These are phyloP conservation scores for Lucilia cuprina DNA, from an alignment of 1,140 invertebrate species.

Conservation along the genomic window DNA sequence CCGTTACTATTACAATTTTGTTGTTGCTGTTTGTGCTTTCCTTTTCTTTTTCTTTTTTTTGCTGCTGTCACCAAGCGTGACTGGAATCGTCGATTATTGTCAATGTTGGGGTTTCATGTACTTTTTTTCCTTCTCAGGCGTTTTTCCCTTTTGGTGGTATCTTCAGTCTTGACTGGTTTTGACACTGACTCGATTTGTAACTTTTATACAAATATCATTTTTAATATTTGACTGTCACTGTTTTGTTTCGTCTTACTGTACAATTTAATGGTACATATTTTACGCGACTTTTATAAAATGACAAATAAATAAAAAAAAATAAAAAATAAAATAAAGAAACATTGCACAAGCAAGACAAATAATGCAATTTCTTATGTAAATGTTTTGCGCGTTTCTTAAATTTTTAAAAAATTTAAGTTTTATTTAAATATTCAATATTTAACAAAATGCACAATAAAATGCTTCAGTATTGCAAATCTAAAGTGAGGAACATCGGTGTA, in stretches of 20 bases:
- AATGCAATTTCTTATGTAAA: neutral
- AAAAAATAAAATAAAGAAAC: neutral
- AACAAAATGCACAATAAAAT: too few relatives aligned
- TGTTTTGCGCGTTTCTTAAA: neutral
- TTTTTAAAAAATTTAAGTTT: too few relatives aligned
- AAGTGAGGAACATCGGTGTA: too few relatives aligned
- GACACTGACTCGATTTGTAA: constrained; percentile 21
- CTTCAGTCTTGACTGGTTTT: neutral
- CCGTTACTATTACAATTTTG: neutral
- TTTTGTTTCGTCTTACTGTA: neutral
- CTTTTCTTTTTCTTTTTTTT: neutral
- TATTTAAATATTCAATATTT: too few relatives aligned
- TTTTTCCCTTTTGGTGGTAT: neutral
- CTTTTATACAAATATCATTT: constrained; percentile 10
- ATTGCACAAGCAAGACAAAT: neutral
- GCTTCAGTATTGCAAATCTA: too few relatives aligned
- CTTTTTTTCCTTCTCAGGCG: neutral
- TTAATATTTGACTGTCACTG: neutral
- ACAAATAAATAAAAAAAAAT: neutral
- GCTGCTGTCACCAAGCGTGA: constrained; percentile 6
- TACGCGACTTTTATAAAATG: neutral
- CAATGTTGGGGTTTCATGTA: constrained; percentile 1
- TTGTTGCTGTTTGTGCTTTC: neutral
- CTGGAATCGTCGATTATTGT: constrained; percentile 22
- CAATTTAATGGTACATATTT: neutral